phyloP scores from a whole-genome alignment of 2,113 vertebrate genomes.

The Corythornis madagascariensis region DNA sequence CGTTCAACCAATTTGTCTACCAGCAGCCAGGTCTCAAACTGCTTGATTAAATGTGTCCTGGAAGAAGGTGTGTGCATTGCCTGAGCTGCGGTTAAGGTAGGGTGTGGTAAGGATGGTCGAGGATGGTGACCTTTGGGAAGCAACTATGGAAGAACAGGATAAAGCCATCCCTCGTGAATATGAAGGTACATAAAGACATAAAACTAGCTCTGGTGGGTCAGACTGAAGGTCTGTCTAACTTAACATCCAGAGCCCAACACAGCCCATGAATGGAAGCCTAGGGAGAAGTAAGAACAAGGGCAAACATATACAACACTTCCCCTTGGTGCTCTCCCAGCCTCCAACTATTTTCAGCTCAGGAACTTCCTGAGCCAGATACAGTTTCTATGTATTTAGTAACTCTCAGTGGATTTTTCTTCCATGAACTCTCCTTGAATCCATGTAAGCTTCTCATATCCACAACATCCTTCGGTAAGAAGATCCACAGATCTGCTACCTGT shows the following conservation, averaged over 20 bases:
- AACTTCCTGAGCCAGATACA: constrained; percentile 45
- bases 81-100: not conserved
- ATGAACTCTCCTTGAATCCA: not conserved
- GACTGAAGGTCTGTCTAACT: not conserved
- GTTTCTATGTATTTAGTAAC: constrained; percentile 27
- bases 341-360: constrained; percentile 46
- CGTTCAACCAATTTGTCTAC: not conserved
- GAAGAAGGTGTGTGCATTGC: accelerated
- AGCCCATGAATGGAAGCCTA: not conserved
- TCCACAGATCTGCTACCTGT: not conserved
- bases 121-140: not conserved
- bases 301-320: not conserved
- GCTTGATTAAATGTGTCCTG: not conserved
- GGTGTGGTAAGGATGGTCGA: not conserved
- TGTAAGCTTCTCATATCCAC: not conserved
- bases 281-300: not conserved
- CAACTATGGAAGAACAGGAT: not conserved
- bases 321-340: not conserved
- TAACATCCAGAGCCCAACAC: not conserved
- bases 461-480: not conserved
- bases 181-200: not conserved
- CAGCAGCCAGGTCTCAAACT: not conserved
- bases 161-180: not conserved
- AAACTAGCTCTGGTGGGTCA: not conserved
- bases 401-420: constrained; percentile 1